Percentiles rank a stretch among this genome's conserved stretches.
Evolutionary conservation across 2,113 vertebrate species (phyloP).

Genomic region (Notiomystis cincta): DNA sequence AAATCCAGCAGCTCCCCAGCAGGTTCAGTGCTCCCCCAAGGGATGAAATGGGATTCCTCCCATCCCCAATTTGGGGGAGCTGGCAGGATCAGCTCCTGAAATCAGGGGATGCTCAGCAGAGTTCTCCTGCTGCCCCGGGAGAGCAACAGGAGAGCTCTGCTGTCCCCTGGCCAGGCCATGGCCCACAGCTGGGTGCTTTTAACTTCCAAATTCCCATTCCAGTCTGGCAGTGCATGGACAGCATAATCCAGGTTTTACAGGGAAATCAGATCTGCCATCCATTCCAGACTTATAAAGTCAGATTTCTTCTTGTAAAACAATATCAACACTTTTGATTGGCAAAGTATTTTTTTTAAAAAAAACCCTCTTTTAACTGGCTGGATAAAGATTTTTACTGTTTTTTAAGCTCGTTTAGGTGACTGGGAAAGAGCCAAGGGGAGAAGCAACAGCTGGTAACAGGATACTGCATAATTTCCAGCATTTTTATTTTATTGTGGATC

Average conservation of each 20-base stretch:
- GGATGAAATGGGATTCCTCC: background rate
- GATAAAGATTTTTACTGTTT: background rate
- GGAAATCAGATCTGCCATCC: conserved; percentile 7
- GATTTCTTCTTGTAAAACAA: conserved; percentile 58
- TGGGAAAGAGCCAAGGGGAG: conserved; percentile 21
- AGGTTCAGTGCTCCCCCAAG: background rate
- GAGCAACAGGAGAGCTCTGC: background rate
- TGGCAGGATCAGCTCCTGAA: background rate
- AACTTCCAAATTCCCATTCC: background rate
- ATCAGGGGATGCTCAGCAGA: background rate
- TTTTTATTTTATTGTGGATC: conserved; percentile 6
- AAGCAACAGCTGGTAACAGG: conserved; percentile 48
- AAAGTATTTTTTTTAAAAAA: background rate
- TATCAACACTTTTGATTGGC: conserved; percentile 32
- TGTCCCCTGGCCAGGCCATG: background rate
- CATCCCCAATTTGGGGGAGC: background rate
- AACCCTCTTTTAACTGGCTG: background rate
- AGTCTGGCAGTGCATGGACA: background rate
- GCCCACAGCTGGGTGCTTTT: background rate
- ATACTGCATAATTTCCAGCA: conserved; percentile 18
- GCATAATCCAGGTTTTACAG: background rate
- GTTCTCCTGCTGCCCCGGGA: background rate
- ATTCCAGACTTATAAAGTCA: conserved; percentile 63
- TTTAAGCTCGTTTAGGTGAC: conserved; percentile 18
- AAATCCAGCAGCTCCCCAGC: background rate